Evolutionary conservation across 2,888 invertebrate species (phyloP).

Genomic region (Gisinianus flammeolus): DNA sequence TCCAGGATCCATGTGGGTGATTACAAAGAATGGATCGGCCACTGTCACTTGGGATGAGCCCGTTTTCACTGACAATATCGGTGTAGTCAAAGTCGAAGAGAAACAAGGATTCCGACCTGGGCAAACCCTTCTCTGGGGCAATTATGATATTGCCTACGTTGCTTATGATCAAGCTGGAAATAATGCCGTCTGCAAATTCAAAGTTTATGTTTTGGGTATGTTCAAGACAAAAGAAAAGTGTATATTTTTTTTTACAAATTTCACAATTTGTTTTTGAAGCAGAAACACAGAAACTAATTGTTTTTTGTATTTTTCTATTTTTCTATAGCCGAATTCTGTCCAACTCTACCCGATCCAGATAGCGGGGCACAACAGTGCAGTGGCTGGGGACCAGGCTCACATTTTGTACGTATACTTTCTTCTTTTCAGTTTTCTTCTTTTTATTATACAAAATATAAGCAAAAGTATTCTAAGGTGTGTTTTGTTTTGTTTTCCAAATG

Average conservation of each 20-base stretch:
- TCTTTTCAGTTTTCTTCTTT: too few relatives aligned
- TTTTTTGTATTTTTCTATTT: too few relatives aligned
- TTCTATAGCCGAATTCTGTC: slow-evolving; percentile 90
- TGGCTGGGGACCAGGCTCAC: slow-evolving; percentile 75
- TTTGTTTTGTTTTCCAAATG: background rate
- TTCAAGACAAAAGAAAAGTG: too few relatives aligned
- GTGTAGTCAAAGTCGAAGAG: slow-evolving; percentile 77
- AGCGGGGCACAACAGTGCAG: slow-evolving; percentile 78
- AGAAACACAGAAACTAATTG: background rate
- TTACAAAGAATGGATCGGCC: slow-evolving; percentile 88
- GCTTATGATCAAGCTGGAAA: slow-evolving; percentile 92
- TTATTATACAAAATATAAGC: background rate
- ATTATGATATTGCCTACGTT: slow-evolving; percentile 91
- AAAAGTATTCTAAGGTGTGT: background rate
- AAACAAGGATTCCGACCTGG: slow-evolving; percentile 86
- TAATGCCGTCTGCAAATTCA: slow-evolving; percentile 88
- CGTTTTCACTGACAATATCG: slow-evolving; percentile 82
- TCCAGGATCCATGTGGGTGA: slow-evolving; percentile 92
- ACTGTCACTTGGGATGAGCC: slow-evolving; percentile 92
- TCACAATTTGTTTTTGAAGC: background rate
- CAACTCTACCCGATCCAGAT: slow-evolving; percentile 83
- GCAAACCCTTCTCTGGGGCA: slow-evolving; percentile 86
- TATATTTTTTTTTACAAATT: background rate
- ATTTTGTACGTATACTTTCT: slow-evolving; percentile 72
- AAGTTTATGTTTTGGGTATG: slow-evolving; percentile 84